Conservation (phyloP, 2,113 vertebrate genomes). For the Capreolus pygargus region DNA sequence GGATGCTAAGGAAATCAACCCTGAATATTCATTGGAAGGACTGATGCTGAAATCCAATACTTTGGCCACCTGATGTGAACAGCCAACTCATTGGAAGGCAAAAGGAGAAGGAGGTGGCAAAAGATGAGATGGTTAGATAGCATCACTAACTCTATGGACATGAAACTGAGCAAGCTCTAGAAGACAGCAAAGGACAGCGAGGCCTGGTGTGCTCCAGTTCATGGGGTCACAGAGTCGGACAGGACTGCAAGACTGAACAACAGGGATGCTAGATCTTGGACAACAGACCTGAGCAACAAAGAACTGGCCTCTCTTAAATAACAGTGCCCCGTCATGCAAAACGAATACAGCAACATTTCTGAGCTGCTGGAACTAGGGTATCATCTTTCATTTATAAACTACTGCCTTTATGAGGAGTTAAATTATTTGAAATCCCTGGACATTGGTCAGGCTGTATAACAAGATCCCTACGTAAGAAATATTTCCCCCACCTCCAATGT, state of each 20-base stretch:
- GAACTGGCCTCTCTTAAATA: neutral
- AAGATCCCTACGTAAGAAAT: conserved; percentile 75
- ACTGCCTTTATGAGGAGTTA: neutral
- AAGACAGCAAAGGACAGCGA: neutral
- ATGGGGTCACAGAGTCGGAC: neutral
- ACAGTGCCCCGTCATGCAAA: no score
- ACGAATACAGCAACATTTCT: accelerated
- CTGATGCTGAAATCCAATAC: neutral
- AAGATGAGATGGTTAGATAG: neutral
- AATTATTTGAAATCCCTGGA: neutral
- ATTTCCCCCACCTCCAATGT: conserved; percentile 85
- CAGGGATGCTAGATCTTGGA: neutral
- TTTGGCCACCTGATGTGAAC: neutral
- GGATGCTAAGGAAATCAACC: neutral
- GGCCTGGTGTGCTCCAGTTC: neutral
- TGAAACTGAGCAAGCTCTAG: neutral
- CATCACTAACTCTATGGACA: neutral
- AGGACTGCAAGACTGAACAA: neutral
- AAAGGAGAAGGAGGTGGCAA: neutral
- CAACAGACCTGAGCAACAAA: neutral
- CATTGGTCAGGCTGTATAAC: neutral
- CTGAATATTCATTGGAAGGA: neutral
- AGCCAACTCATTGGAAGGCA: neutral
- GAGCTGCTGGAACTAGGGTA: neutral
- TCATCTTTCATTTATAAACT: neutral